phyloP scores from a whole-genome alignment of 2,797 vertebrate species.

The Gallinago stenura region DNA sequence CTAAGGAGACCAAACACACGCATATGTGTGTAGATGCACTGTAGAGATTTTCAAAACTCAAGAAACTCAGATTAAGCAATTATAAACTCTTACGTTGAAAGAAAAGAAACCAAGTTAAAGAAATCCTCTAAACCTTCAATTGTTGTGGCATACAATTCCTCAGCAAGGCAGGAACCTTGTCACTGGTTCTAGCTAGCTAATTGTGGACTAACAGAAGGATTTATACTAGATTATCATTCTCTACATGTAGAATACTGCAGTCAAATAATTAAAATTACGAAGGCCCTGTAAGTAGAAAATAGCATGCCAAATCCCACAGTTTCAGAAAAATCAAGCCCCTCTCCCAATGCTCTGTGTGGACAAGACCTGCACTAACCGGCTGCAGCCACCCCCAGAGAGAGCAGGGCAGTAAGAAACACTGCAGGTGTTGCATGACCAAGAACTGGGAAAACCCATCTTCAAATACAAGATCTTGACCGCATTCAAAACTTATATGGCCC shows the following conservation, averaged over 20 bases:
- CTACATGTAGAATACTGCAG: not conserved
- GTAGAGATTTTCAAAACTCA: not conserved
- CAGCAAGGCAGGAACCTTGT: not conserved
- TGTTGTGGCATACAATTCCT: not conserved
- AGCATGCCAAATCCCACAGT: not conserved
- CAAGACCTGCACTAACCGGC: not conserved
- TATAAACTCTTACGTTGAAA: not conserved
- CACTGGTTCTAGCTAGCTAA: not conserved
- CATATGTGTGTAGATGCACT: accelerated
- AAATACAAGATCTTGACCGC: not conserved
- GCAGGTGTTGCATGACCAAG: not conserved
- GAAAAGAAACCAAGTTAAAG: not conserved
- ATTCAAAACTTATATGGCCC: not conserved
- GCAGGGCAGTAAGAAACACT: not conserved
- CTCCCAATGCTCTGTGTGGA: not conserved
- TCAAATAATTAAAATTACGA: not conserved
- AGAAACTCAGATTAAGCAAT: not conserved
- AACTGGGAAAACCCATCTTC: not conserved
- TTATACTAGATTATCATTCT: not conserved
- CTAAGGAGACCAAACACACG: not conserved
- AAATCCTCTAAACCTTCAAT: not conserved
- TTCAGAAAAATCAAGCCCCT: not conserved
- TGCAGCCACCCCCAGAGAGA: not conserved
- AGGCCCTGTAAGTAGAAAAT: not conserved
- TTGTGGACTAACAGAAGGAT: not conserved